Conservation (phyloP, 2,113 vertebrate species). For the Herpailurus yagouaroundi region DNA sequence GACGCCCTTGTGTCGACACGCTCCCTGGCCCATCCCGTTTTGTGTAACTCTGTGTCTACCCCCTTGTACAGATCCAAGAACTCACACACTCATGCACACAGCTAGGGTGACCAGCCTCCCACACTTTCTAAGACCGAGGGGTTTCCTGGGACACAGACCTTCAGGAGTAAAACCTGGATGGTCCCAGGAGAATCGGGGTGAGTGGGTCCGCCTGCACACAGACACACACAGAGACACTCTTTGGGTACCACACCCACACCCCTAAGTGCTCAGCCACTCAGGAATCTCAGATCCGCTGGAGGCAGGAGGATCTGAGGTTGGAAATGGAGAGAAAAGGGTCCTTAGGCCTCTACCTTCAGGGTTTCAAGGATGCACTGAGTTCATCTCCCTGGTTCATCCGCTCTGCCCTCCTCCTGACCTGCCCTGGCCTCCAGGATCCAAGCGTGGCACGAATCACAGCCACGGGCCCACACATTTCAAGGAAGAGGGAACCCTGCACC, state of each 20-base stretch:
- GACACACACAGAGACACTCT: neutral
- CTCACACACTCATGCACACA: neutral
- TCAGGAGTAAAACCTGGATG: neutral
- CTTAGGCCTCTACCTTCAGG: neutral
- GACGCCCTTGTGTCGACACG: neutral
- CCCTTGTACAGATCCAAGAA: neutral
- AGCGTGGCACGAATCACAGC: neutral
- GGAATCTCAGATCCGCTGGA: neutral
- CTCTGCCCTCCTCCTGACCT: neutral
- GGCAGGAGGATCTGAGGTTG: neutral
- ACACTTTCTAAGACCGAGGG: neutral
- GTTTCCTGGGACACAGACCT: neutral
- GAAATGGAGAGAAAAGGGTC: neutral
- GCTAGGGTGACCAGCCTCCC: neutral
- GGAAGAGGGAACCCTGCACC: neutral
- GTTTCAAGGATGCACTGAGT: neutral
- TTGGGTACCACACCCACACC: neutral
- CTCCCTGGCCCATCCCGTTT: neutral
- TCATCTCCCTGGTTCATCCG: accelerated
- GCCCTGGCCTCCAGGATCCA: neutral
- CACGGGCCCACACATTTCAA: neutral
- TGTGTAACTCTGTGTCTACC: neutral
- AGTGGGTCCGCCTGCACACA: neutral
- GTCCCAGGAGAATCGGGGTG: neutral
- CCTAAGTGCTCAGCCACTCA: neutral